Percentiles rank a stretch among this genome's conserved stretches.
These are phyloP conservation scores for Clarias macrocephalus DNA, from an alignment of 2,113 vertebrate species.

Conservation along the genomic window DNA sequence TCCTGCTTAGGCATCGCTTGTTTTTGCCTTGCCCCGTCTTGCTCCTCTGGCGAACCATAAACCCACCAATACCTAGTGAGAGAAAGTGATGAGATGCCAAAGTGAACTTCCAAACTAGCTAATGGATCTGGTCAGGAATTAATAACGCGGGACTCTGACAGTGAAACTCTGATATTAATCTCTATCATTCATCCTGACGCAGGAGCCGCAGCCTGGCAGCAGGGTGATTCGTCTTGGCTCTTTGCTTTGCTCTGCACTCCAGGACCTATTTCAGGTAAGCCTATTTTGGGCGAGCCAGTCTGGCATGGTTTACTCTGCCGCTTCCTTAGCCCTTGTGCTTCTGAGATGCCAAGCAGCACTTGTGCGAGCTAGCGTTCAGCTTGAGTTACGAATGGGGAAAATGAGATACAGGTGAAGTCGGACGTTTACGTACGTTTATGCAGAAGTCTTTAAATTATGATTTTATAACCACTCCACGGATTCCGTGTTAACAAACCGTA, in stretches of 20 bases:
- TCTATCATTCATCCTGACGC: conserved; percentile 54
- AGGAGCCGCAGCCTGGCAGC: conserved; percentile 31
- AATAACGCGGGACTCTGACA: conserved; percentile 43
- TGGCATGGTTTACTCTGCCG: neutral
- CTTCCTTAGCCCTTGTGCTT: neutral
- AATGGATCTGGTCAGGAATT: conserved; percentile 39
- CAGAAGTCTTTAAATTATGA: too few species aligned
- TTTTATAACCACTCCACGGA: too few species aligned
- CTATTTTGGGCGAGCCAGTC: conserved; percentile 40
- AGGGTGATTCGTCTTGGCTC: conserved; percentile 52
- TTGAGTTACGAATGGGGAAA: neutral
- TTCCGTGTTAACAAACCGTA: too few species aligned
- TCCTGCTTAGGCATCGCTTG: conserved; percentile 81
- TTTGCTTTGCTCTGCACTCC: conserved; percentile 9
- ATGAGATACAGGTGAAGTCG: neutral
- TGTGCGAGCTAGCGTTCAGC: neutral
- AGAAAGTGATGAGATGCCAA: conserved; percentile 6
- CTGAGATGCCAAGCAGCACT: neutral
- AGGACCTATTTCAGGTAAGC: conserved; percentile 48
- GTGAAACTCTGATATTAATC: conserved; percentile 46
- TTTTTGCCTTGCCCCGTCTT: conserved; percentile 84
- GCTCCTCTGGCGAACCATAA: conserved; percentile 97
- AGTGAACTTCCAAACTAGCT: neutral
- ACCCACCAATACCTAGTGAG: conserved; percentile 89
- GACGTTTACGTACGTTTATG: too few species aligned